Evolutionary conservation across 2,888 invertebrate genomes (phyloP), one percentile per base, ranked within the genome.

Genomic region (Amblyteles armatorius): DNA sequence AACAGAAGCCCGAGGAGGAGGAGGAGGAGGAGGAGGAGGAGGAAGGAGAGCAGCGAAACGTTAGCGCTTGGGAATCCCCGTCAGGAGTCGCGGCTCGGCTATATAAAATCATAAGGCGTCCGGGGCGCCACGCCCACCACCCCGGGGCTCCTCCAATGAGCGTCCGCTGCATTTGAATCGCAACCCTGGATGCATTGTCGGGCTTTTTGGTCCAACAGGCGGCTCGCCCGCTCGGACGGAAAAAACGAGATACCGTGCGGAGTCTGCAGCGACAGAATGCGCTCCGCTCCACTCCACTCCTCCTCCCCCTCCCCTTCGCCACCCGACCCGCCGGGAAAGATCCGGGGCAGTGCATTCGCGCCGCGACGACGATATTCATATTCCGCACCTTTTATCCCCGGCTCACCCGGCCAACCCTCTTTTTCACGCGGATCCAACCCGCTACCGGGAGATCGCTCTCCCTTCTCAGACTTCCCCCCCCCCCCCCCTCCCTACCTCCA

Each of bases 101-200:
- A 3, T 91, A 92, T 92, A 92, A 93, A 93, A 93, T 93, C 92
- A 93, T 93, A 93, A 93, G 91, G 92, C 90, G 91, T 89, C 48
- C 4, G 44, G 81, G 85, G 78, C 6, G 88, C 93, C 93, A 93
- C 93, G 93, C 93, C 93, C 87, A 93, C 90, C 91, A 92, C 91
- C 93, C 93, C 90, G 86, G 73, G 63, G 67, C 83, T 77, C 87
- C 90, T 89, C 93, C 93, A 93, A 93, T 93, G 90, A 87, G 87
- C 82, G 88, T 79, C 84, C 87, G 90, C 89, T 93, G 93, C 93
- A 93, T 93, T 92, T 91, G 26, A 93, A 93, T 92, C 90, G 91
- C 92, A 91, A 88, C 90, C 57, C 9, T 22, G 57, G 90, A 83
- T 93, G 93, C 93, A 93, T 92, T 92, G 92, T 92, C 90, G 89